Conservation (phyloP, 2,113 vertebrate species). For the Ictalurus furcatus region DNA sequence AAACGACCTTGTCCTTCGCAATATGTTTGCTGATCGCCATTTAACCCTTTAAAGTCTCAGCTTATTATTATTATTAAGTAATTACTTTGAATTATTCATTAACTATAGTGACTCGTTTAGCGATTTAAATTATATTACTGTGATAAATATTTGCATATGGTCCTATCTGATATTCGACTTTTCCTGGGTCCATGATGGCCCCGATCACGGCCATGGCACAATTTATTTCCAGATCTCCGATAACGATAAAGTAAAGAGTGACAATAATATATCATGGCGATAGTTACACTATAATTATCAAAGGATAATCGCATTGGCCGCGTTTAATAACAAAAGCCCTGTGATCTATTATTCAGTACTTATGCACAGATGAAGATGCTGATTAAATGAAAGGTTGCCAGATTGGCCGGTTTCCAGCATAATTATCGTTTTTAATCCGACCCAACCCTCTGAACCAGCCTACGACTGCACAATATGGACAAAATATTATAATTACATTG, state of each 20-base stretch:
- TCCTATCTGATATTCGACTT: not conserved
- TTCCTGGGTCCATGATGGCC: too few species aligned
- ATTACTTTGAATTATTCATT: not conserved
- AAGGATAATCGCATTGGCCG: not conserved
- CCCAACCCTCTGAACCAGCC: not conserved
- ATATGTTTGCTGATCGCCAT: not conserved
- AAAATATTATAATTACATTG: not conserved
- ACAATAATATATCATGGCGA: not conserved
- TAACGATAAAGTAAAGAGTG: not conserved
- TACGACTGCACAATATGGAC: not conserved
- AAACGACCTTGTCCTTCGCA: not conserved
- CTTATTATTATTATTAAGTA: not conserved
- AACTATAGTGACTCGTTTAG: not conserved
- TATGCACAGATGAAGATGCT: conserved; percentile 21
- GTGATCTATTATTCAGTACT: conserved; percentile 22
- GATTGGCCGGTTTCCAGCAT: not conserved
- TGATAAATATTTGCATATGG: not conserved
- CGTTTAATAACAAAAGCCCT: not conserved
- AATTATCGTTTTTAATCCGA: not conserved
- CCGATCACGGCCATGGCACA: not conserved
- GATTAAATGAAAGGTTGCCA: conserved; percentile 25
- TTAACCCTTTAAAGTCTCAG: not conserved
- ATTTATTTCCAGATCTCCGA: conserved; percentile 6
- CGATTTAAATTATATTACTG: not conserved
- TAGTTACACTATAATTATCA: not conserved